Percentiles rank a stretch among this genome's conserved stretches.
These are phyloP conservation scores for Actinia equina DNA, from an alignment of 64 coral and sea anemone species.

Conservation along the genomic window DNA sequence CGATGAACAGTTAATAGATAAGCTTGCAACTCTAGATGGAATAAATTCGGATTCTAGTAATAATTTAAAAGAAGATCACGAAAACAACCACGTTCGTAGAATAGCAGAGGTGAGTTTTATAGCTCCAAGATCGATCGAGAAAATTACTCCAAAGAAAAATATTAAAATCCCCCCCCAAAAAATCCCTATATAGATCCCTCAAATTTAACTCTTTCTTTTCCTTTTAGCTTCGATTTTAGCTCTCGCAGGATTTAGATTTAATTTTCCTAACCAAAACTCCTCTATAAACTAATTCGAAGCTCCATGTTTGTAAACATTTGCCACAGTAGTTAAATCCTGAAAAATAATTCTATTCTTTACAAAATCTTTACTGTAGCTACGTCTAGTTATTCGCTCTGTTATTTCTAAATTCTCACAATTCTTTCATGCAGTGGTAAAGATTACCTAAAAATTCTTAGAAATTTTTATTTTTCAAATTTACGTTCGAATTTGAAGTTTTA, in stretches of 20 bases:
- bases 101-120: slow-evolving; percentile 76
- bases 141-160: too few relatives aligned
- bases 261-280: neutral
- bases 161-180: too few relatives aligned
- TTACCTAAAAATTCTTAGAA: too few relatives aligned
- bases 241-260: too few relatives aligned
- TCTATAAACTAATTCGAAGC: neutral
- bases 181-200: too few relatives aligned
- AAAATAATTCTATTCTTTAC: neutral
- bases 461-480: too few relatives aligned
- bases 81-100: slow-evolving; percentile 58
- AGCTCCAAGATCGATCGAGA: too few relatives aligned
- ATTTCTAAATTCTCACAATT: too few relatives aligned
- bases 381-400: too few relatives aligned
- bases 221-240: neutral
- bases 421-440: too few relatives aligned
- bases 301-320: slow-evolving; percentile 4
- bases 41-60: slow-evolving; percentile 78
- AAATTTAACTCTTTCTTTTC: neutral
- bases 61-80: slow-evolving; percentile 67
- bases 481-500: too few relatives aligned
- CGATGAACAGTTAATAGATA: slow-evolving; percentile 89
- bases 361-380: neutral
- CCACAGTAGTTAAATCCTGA: neutral
- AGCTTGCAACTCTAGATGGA: slow-evolving; percentile 87